A percentile compares a stretch with the other conserved stretches of the same genome.
These are phyloP conservation scores for Columba janthina DNA, from an alignment of 2,113 vertebrate genomes.

Conservation along the genomic window DNA sequence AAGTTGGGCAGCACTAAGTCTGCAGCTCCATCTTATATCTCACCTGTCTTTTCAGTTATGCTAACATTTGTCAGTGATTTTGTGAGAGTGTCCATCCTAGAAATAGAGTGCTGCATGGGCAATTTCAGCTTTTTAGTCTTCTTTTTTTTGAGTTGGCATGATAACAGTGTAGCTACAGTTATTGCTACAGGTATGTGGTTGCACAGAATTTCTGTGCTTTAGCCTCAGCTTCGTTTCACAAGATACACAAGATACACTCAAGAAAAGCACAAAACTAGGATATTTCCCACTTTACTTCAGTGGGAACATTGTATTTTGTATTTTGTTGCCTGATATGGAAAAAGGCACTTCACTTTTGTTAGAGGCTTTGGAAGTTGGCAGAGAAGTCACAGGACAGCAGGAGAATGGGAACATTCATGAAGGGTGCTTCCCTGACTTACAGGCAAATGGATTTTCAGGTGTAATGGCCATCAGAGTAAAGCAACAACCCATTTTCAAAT, in stretches of 20 bases:
- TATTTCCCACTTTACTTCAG: background rate
- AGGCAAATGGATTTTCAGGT: background rate
- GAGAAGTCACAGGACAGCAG: background rate
- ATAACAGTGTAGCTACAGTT: background rate
- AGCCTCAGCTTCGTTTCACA: background rate
- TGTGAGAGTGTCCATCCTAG: background rate
- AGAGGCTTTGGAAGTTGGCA: background rate
- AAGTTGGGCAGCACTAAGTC: background rate
- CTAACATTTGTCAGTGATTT: background rate
- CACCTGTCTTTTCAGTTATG: background rate
- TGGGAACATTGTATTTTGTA: background rate
- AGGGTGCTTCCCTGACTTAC: background rate
- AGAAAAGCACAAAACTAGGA: background rate
- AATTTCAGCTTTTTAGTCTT: background rate
- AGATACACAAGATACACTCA: background rate
- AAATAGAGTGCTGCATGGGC: background rate
- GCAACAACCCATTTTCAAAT: background rate
- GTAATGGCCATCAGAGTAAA: background rate
- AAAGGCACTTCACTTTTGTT: background rate
- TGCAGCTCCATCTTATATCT: background rate
- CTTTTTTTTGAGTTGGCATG: background rate
- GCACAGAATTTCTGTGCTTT: background rate
- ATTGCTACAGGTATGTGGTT: background rate
- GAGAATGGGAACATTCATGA: rapidly evolving
- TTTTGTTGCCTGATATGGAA: background rate